A percentile compares a stretch with the other conserved stretches of the same genome.
Conservation (phyloP, 2,888 invertebrate genomes). For the Beris morrisii region DNA sequence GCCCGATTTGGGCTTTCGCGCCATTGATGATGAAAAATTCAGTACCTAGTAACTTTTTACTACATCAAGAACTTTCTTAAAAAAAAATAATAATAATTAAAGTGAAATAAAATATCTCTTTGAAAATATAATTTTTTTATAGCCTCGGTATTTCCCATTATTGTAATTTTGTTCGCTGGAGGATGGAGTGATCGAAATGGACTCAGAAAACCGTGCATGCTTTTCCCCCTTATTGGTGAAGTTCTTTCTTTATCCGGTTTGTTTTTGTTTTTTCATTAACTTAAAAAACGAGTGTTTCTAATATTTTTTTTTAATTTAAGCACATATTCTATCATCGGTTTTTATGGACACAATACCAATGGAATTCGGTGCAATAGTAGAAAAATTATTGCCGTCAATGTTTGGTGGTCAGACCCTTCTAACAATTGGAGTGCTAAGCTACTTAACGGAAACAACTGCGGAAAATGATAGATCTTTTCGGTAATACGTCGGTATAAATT, state of each 20-base stretch:
- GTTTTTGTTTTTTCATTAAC: slow-evolving; percentile 15
- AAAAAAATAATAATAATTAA: no score
- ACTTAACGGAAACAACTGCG: slow-evolving; percentile 53
- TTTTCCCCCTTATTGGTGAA: slow-evolving; percentile 53
- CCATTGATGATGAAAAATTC: no score
- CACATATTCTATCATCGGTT: slow-evolving; percentile 44
- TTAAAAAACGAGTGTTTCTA: not conserved
- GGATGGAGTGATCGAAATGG: slow-evolving; percentile 56
- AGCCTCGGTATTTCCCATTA: slow-evolving; percentile 54
- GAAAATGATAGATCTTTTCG: slow-evolving; percentile 54
- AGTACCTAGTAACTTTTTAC: no score
- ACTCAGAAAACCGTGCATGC: slow-evolving; percentile 54
- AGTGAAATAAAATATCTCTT: no score
- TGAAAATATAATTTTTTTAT: slow-evolving; percentile 30
- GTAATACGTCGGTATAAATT: slow-evolving; percentile 29
- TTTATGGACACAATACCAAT: slow-evolving; percentile 53
- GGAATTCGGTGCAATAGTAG: slow-evolving; percentile 53
- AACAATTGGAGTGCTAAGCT: slow-evolving; percentile 54
- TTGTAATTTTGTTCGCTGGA: slow-evolving; percentile 55
- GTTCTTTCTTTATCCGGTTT: slow-evolving; percentile 49
- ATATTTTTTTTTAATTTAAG: slow-evolving; percentile 1
- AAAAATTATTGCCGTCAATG: slow-evolving; percentile 52
- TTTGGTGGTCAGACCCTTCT: slow-evolving; percentile 54
- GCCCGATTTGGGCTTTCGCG: no score
- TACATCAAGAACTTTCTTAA: no score